Conservation (phyloP, 2,113 vertebrate genomes). For the Montifringilla adamsi region DNA sequence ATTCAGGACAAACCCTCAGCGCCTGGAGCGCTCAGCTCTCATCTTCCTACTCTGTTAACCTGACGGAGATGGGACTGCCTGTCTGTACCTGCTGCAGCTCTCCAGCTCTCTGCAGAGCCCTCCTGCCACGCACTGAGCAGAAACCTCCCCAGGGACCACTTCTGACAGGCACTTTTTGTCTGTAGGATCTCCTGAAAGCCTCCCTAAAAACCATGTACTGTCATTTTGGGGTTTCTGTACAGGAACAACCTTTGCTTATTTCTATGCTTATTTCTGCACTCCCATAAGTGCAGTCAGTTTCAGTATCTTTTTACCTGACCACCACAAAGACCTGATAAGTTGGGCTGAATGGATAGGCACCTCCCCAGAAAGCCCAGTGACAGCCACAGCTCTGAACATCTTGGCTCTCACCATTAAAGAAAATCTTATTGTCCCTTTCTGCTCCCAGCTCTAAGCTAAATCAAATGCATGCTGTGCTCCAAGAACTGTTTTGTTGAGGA, state of each 20-base stretch:
- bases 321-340: background rate
- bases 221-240: background rate
- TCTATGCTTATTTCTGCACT: background rate
- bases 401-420: background rate
- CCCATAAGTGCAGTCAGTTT: rapidly evolving
- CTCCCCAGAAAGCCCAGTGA: background rate
- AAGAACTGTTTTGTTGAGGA: background rate
- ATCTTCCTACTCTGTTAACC: background rate
- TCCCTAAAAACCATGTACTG: background rate
- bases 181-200: background rate
- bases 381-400: background rate
- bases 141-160: background rate
- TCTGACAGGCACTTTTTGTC: background rate
- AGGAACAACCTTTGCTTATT: background rate
- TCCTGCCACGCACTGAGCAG: background rate
- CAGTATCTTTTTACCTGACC: background rate
- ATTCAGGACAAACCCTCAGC: constrained; percentile 24
- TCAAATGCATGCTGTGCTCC: rapidly evolving
- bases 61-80: background rate
- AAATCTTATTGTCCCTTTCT: background rate
- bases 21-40: background rate
- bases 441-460: background rate
- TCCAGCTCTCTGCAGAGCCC: background rate
- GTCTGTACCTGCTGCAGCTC: background rate
- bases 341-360: background rate